Base-by-base conservation (phyloP, 37 sponge, comb jelly and placozoan genomes). In the Geodia barretti region DNA sequence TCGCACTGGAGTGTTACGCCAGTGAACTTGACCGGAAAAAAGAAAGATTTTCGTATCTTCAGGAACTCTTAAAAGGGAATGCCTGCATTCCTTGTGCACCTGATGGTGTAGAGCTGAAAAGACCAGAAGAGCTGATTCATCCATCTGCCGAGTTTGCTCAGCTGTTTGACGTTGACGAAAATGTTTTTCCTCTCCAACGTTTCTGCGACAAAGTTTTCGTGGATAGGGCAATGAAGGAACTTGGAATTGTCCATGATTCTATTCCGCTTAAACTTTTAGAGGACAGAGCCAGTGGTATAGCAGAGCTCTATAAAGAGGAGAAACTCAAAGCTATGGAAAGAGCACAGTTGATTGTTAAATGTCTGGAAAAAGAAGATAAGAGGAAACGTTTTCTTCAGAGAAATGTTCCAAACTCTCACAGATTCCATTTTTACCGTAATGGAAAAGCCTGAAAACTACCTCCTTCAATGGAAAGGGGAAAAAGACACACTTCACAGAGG, bases 371-470 rank as follows among this genome's bases (percentile, higher is more conserved):
- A 35, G 66, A 66, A 8, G 37, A 34, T 2, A 24, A 41, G 23
- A 2, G 17, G 34, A 24, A 75, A 63, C 11, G 1, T 4, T 36
- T 32, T 4, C 39, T 31, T 43, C 36, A 39, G n/a, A 31, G 8
- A 31, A 58, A 17, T 47, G 54, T 14, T 17, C 66, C 25, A 1
- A 20, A 47, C 68, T 89, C 9, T 41, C 74, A 37, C 9, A 19
- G 35, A 39, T 83, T 3, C 84, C 80, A 20, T 90, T 90, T 40
- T 29, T 90, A 14, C 87, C 87, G 87, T 86, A 2, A 37, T 79
- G 31, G 67, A 41, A 28, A 86, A 73, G 34, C 87, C 87, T 66
- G 47, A 73, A 28, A 39, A 69, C 25, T 84, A 84, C 32, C 39
- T 58, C 26, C 38, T 84, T 14, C 60, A 30, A 7, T 84, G 85